Percentiles rank a stretch among this genome's conserved stretches.
Evolutionary conservation across 2,797 vertebrate genomes (phyloP).

Genomic region (Xiphophorus birchmanni): DNA sequence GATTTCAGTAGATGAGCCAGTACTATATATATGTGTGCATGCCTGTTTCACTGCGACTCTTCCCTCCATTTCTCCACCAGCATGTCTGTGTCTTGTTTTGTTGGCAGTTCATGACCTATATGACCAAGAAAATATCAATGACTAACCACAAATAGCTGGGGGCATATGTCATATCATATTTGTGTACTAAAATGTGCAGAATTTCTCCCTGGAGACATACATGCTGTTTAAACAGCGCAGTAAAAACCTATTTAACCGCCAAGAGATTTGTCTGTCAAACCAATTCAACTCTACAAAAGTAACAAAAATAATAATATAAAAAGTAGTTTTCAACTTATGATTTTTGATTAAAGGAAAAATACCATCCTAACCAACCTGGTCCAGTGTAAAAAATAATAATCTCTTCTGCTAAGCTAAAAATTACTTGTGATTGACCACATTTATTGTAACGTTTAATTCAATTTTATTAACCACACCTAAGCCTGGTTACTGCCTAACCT

Average conservation of each 20-base stretch:
- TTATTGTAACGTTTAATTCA: background rate
- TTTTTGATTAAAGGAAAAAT: background rate
- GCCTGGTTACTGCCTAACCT: background rate
- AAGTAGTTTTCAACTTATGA: background rate
- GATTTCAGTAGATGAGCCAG: conserved; percentile 38
- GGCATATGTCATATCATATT: conserved; percentile 23
- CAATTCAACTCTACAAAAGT: too few species aligned
- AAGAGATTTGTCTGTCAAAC: background rate
- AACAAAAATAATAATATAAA: background rate
- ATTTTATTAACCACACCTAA: background rate
- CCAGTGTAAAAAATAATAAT: background rate
- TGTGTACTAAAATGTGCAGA: conserved; percentile 10
- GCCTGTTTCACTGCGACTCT: conserved; percentile 29
- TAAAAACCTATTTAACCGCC: background rate
- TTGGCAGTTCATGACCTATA: conserved; percentile 43
- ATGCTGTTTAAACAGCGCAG: background rate
- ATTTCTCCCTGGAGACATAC: conserved; percentile 31
- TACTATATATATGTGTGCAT: conserved; percentile 8
- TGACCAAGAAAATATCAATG: conserved; percentile 52
- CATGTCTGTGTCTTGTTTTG: conserved; percentile 40
- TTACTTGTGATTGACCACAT: background rate
- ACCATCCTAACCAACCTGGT: background rate
- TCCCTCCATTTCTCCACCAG: conserved; percentile 15
- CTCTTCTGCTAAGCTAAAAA: background rate
- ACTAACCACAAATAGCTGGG: conserved; percentile 44